A percentile compares a stretch with the other conserved stretches of the same genome.
These are phyloP conservation scores for Microcebus jonahi DNA, from an alignment of 2,113 vertebrate species.

Conservation along the genomic window DNA sequence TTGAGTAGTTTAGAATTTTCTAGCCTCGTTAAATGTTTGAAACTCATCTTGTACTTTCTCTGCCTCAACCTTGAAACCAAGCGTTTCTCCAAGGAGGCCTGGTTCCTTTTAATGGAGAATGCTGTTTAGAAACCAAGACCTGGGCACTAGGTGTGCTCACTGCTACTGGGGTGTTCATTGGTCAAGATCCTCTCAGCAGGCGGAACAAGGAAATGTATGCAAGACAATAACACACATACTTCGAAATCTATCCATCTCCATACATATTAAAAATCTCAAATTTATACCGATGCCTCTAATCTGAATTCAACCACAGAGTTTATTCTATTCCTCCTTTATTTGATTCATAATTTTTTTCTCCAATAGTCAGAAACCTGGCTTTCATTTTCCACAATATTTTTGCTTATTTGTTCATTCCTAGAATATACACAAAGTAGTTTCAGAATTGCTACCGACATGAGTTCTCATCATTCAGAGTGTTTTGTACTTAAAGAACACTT, in stretches of 20 bases:
- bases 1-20: neutral
- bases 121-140: neutral
- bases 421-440: neutral
- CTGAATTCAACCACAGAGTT: neutral
- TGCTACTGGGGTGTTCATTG: neutral
- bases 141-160: neutral
- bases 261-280: neutral
- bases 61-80: neutral
- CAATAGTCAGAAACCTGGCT: neutral
- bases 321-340: neutral
- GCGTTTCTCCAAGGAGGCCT: neutral
- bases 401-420: neutral
- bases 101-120: neutral
- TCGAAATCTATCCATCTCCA: too few species aligned
- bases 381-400: neutral
- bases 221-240: neutral
- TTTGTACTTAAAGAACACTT: neutral
- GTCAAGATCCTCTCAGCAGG: neutral
- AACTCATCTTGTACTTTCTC: neutral
- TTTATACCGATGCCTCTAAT: neutral
- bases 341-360: neutral
- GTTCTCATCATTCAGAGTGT: neutral
- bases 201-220: neutral
- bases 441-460: neutral
- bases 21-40: neutral